Conservation (phyloP, 2,113 vertebrate species). For the Protobothrops flavoviridis region DNA sequence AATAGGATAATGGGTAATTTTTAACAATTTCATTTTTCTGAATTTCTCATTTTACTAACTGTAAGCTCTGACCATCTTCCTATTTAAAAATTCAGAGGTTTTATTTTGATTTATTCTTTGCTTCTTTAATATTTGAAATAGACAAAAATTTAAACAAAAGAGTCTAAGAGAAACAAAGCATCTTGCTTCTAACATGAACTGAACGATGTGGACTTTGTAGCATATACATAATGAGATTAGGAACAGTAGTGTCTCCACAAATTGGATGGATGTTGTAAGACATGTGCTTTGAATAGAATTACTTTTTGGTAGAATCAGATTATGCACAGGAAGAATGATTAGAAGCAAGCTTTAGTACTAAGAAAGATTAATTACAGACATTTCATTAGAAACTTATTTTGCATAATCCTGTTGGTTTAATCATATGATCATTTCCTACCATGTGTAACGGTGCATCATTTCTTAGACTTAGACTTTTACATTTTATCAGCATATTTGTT, state of each 20-base stretch:
- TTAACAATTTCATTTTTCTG: neutral
- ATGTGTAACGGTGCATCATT: slow-evolving; percentile 25
- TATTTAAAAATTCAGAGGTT: neutral
- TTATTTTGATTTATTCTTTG: neutral
- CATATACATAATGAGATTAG: slow-evolving; percentile 55
- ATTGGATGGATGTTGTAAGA: slow-evolving; percentile 37
- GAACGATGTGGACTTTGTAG: slow-evolving; percentile 4
- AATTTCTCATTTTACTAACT: neutral
- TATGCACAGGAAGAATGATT: slow-evolving; percentile 55
- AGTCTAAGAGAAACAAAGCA: neutral
- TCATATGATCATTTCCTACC: slow-evolving; percentile 40
- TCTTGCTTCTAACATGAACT: slow-evolving; percentile 3
- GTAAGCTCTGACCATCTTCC: neutral
- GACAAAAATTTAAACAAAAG: neutral
- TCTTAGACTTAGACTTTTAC: slow-evolving; percentile 24
- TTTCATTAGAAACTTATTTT: slow-evolving; percentile 60
- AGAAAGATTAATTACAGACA: slow-evolving; percentile 58
- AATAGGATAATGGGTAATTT: neutral
- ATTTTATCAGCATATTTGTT: neutral
- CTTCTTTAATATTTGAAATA: neutral
- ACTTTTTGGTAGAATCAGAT: slow-evolving; percentile 45
- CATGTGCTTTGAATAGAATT: slow-evolving; percentile 51
- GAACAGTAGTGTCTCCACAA: slow-evolving; percentile 26
- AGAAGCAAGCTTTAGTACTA: slow-evolving; percentile 40
- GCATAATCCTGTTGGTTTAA: slow-evolving; percentile 55